Base-by-base conservation (phyloP, 2,113 vertebrate genomes). In the Poeciliopsis turrubarensis region DNA sequence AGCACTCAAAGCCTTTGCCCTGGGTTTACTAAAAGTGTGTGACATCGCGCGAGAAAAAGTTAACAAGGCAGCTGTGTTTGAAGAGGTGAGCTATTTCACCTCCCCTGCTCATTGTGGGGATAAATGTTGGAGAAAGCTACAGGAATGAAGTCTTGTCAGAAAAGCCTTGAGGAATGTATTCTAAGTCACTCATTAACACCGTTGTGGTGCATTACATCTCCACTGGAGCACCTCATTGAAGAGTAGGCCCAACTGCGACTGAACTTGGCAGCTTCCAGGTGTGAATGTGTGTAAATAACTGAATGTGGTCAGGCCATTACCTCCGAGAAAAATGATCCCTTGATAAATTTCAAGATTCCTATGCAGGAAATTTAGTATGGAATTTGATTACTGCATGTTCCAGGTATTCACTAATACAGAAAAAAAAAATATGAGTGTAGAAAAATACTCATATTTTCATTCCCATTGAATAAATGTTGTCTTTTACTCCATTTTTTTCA, bases 21-120 rank as follows among this genome's bases (percentile, higher is more conserved):
- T 99, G 37, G 98, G 98, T 30, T 97, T 99, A 85, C 94, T 99
- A 68, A 99, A 99, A 93, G 96, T 99, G 76, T 99, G 98, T 81
- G 98, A 99, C 89, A 99, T 99, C 70, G 97, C 97, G 73, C 95
- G 98, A 78, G 98, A 99, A 92, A 99, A 99, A 88, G 97, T 99
- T 87, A 99, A 99, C 91, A 99, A 99, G 93, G 98, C 98, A 41
- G 97, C 97, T 73, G 98, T 99, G 75, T 99, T 99, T 85, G 98
- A 99, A 90, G 98, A 99, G 97, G 98, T 97, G 92, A 90, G 79
- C 19, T n/a, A 80, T 77, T 64, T 44, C 17, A 26, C 32, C 11
- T 1, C 6, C 29, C 64, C 17, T 31, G 22, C 31, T 71, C 31
- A 60, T 4, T 57, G 44, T 34, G 34, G 27, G 30, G 5, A 4